Evolutionary conservation across 2,797 vertebrate species (phyloP).

Genomic region (Labeo calbasu): DNA sequence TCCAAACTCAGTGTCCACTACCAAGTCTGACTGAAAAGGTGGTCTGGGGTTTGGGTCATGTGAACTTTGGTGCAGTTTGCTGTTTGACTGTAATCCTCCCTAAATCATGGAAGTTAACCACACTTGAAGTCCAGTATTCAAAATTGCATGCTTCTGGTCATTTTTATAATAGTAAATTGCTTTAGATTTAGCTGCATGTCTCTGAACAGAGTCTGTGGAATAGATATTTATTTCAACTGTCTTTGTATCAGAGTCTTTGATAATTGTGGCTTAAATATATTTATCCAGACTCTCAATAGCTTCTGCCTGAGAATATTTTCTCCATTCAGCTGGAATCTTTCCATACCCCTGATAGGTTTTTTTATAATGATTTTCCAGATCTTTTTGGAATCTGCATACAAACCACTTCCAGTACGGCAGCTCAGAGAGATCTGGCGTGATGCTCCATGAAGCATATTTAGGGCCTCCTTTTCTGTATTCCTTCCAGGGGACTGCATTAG

Average conservation of each 20-base stretch:
- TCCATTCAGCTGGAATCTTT: background rate
- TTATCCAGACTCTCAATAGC: background rate
- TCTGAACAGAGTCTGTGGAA: background rate
- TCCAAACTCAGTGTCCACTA: background rate
- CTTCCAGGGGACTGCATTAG: fast-evolving
- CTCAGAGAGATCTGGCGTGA: constrained; percentile 10
- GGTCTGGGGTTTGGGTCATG: background rate
- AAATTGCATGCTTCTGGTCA: background rate
- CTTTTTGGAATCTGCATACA: background rate
- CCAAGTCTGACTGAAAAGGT: background rate
- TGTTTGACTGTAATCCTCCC: background rate
- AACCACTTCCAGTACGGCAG: constrained; percentile 35
- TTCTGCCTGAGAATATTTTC: background rate
- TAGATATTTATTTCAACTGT: background rate
- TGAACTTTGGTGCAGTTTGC: background rate
- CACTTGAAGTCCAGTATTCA: background rate
- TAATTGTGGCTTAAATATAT: background rate
- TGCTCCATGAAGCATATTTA: background rate
- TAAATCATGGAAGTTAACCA: background rate
- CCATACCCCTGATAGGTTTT: fast-evolving
- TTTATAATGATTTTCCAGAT: background rate
- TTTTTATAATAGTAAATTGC: background rate
- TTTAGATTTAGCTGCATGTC: background rate
- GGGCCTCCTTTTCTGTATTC: constrained; percentile 9
- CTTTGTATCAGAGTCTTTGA: background rate